Evolutionary conservation across 1,140 invertebrate genomes (phyloP).

Genomic region (Ceratosolen solmsi): DNA sequence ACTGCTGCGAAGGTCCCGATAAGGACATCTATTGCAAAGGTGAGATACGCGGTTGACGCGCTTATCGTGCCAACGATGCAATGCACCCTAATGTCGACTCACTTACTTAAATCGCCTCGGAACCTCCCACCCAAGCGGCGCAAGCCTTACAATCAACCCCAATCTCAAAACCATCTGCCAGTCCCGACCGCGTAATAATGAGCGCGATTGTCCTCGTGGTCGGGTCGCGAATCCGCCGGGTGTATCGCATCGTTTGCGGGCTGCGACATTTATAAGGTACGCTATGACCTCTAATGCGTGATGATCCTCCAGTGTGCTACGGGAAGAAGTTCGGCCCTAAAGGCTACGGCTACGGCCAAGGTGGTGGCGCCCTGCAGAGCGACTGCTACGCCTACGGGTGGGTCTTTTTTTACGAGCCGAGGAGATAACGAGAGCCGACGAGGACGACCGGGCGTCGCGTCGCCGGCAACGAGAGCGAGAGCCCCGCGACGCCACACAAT

Average conservation of each 20-base stretch:
- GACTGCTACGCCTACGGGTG: conserved; percentile 85
- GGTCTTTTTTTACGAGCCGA: conserved; percentile 65
- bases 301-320: conserved; percentile 84
- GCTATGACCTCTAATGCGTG: conserved; percentile 14
- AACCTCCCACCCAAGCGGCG: too few relatives aligned
- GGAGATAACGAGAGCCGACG: conserved; percentile 58
- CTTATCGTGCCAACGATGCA: conserved; percentile 14
- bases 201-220: too few relatives aligned
- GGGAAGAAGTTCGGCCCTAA: conserved; percentile 94
- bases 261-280: not conserved
- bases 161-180: too few relatives aligned
- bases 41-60: conserved; percentile 71
- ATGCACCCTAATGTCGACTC: not conserved
- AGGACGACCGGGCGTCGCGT: conserved; percentile 60
- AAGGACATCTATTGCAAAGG: conserved; percentile 99
- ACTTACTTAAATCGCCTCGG: not conserved
- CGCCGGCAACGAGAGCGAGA: conserved; percentile 11
- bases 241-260: not conserved
- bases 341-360: conserved; percentile 94
- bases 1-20: conserved; percentile 95
- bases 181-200: too few relatives aligned
- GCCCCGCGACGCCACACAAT: too few relatives aligned
- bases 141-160: too few relatives aligned
- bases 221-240: not conserved
- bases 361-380: conserved; percentile 91